Evolutionary conservation across 2,113 vertebrate genomes (phyloP), one percentile per base, ranked within the genome.

Genomic region (Cyanoderma ruficeps): DNA sequence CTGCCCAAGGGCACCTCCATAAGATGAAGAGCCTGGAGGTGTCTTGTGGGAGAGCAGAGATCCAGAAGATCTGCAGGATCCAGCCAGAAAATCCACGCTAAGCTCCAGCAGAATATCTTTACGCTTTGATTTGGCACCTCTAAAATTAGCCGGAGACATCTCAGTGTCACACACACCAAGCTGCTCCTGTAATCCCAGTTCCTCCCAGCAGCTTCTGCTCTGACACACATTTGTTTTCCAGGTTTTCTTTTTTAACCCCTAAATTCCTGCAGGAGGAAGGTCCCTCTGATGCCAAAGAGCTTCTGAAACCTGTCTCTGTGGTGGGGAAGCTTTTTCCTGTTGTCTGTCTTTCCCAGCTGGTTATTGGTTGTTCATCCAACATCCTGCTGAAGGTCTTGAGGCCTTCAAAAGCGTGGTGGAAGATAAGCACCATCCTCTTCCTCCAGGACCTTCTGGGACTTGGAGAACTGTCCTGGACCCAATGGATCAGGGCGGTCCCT

Each of bases 391-490:
- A 80, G n/a, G 2, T 77, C 53, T 72, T 33, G 49, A 79, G 39
- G 7, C 52, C 33, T n/a, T 87, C 0, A 0, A 16, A 27, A 15
- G 33, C 11, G 4, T 37, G 1, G 2, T 19, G 44, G 55, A 53
- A 57, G 27, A 21, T 31, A 35, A 86, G 10, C 12, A 30, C 12
- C 21, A 1, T 88, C 55, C 44, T 94, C 18, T 92, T 80, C 53
- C 96, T 92, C 71, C 82, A 98, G 97, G 39, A 41, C 23, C 57
- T 67, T 95, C 95, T 97, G 96, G 96, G 22, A 97, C 94, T 7
- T 99, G 99, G 99, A 97, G 61, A 71, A 94, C 97, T 64, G 79
- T 97, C 24, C 98, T 99, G 84, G 96, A 98, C 30, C 98, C 99
- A 2, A 71, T 99, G 91, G 94, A 94, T n/a, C 93, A 83, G 4